A percentile compares a stretch with the other conserved stretches of the same genome.
Evolutionary conservation across 2,797 vertebrate genomes (phyloP).

Genomic region (Sarcophilus harrisii): DNA sequence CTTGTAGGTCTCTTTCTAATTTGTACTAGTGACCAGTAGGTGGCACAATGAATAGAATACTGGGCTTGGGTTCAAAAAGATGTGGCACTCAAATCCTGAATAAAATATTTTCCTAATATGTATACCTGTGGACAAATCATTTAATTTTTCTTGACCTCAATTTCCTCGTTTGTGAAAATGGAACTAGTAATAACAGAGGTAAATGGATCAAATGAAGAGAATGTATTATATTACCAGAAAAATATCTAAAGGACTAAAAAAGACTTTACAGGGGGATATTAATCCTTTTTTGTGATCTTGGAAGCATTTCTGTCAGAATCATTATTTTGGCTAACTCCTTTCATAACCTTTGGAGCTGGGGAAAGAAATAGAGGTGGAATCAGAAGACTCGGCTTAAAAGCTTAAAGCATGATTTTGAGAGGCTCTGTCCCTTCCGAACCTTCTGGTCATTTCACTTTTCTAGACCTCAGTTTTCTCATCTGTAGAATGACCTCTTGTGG

Average conservation of each 20-base stretch:
- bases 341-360: not conserved
- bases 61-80: constrained; percentile 44
- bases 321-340: not conserved
- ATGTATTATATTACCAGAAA: not conserved
- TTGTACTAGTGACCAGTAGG: not conserved
- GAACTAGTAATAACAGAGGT: not conserved
- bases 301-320: not conserved
- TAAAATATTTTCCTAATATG: constrained; percentile 32
- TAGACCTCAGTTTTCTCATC: not conserved
- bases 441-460: not conserved
- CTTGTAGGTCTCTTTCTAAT: not conserved
- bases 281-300: not conserved
- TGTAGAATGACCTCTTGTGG: not conserved
- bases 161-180: constrained; percentile 36
- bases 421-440: not conserved
- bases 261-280: not conserved
- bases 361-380: not conserved
- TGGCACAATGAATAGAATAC: constrained; percentile 25
- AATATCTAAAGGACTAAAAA: not conserved
- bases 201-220: not conserved
- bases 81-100: constrained; percentile 25
- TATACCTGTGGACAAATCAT: constrained; percentile 1
- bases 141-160: not conserved
- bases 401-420: not conserved
- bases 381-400: not conserved